Base-by-base conservation (phyloP, 2,113 vertebrate species). In the Progne subis region DNA sequence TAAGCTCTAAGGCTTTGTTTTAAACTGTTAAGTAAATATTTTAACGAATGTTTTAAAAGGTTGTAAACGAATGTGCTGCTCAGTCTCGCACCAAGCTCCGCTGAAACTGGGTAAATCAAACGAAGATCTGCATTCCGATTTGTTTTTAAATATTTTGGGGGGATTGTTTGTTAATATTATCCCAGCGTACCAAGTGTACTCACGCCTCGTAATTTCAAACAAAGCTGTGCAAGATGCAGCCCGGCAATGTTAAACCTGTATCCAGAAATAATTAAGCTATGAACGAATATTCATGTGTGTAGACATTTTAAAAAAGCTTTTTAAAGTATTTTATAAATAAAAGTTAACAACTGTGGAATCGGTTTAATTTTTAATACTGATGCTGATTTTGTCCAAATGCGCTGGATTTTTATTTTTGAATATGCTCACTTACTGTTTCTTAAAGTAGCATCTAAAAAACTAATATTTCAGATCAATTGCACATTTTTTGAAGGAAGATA, bases 31-130 rank as follows among this genome's bases (percentile, higher is more conserved):
- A 70, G 64, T 88, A 85, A 96, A 95, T 93, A 90, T 95, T 96
- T 93, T 86, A 94, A 94, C 80, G 44, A 94, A 89, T 25, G 71
- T 76, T 91, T 92, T 87, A 69, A 89, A 92, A 71, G 12, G 5
- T 18, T 86, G 74, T 71, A 64, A 91, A 84, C 83, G 21, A 55
- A 68, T 0, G 72, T 31, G 63, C 61, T 52, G 15, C 43, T 91
- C 32, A 8, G 88, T 4, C 67, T 81, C 8, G 16, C 75, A 80
- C 39, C 59, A 4, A 65, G 44, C 37, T 89, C 61, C 0, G 0
- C 44, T 26, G 75, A 26, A 94, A 63, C 11, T 0, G 68, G 15
- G 41, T 56, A 31, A 68, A 86, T 68, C 79, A 71, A 88, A 88
- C 18, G 31, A 70, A 37, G 56, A 56, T 41, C 13, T 6, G 0